phyloP scores from a whole-genome alignment of 2,113 vertebrate species.

The Paedocypris sp. region DNA sequence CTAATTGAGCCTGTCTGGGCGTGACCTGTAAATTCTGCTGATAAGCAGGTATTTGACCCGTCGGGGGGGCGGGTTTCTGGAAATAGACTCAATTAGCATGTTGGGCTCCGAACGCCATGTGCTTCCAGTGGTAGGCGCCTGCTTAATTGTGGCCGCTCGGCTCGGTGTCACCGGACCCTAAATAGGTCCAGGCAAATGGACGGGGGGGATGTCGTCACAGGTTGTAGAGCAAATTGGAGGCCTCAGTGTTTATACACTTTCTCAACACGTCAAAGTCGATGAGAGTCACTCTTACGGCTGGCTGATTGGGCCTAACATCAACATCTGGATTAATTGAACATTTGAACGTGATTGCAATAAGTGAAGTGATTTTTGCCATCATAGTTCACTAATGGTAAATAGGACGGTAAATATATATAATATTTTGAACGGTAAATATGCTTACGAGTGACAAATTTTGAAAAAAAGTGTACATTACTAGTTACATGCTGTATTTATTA shows the following conservation, averaged over 20 bases:
- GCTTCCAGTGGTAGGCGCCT: not conserved
- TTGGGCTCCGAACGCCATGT: not conserved
- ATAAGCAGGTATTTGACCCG: constrained; percentile 60
- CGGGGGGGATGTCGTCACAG: not conserved
- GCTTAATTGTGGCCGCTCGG: constrained; percentile 10
- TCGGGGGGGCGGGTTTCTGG: constrained; percentile 15
- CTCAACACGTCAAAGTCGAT: not conserved
- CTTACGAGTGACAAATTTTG: too few species aligned
- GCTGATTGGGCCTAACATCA: too few species aligned
- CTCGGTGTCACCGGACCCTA: constrained; percentile 7
- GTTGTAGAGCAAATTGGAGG: constrained; percentile 1
- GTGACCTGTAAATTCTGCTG: constrained; percentile 54
- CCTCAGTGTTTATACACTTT: constrained; percentile 12
- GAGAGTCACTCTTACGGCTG: too few species aligned
- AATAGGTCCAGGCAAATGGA: not conserved
- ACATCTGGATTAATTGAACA: too few species aligned
- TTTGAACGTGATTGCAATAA: too few species aligned
- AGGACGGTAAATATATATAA: too few species aligned
- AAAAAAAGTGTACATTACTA: too few species aligned
- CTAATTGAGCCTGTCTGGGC: constrained; percentile 63
- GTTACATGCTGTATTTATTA: too few species aligned
- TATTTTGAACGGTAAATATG: too few species aligned
- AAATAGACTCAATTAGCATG: constrained; percentile 18
- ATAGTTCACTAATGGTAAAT: too few species aligned
- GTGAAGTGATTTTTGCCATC: too few species aligned